These are phyloP conservation scores for Rallus limicola DNA, from an alignment of 2,113 vertebrate species.

Conservation along the genomic window DNA sequence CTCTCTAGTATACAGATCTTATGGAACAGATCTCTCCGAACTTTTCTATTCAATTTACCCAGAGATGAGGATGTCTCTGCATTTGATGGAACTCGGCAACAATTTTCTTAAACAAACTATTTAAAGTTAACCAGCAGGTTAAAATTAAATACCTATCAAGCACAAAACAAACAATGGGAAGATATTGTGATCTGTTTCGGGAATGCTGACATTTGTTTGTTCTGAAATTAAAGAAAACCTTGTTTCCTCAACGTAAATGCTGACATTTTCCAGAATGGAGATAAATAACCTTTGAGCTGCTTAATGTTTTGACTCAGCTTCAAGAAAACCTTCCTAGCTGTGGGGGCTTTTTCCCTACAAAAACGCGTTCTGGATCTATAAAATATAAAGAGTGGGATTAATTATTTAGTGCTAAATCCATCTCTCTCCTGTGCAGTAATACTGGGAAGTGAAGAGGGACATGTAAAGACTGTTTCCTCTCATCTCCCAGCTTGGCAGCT, in stretches of 20 bases:
- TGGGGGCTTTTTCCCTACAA: background rate
- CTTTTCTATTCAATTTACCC: background rate
- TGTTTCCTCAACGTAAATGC: background rate
- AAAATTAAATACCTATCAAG: background rate
- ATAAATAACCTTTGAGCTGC: background rate
- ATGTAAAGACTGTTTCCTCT: background rate
- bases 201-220: background rate
- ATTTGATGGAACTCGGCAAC: background rate
- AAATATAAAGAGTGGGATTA: slow-evolving; percentile 25
- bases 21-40: background rate
- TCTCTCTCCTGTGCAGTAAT: background rate
- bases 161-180: background rate
- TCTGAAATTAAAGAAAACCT: slow-evolving; percentile 3
- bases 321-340: background rate
- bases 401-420: slow-evolving; percentile 33
- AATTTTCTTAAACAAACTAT: background rate
- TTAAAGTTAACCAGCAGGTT: background rate
- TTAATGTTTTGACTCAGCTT: background rate
- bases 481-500: background rate
- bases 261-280: slow-evolving; percentile 9
- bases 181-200: background rate
- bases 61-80: background rate
- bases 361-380: slow-evolving; percentile 7
- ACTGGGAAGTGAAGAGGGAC: background rate
- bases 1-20: background rate